Conservation (phyloP, 2,888 invertebrate species). For the Drosophila nigricruria region DNA sequence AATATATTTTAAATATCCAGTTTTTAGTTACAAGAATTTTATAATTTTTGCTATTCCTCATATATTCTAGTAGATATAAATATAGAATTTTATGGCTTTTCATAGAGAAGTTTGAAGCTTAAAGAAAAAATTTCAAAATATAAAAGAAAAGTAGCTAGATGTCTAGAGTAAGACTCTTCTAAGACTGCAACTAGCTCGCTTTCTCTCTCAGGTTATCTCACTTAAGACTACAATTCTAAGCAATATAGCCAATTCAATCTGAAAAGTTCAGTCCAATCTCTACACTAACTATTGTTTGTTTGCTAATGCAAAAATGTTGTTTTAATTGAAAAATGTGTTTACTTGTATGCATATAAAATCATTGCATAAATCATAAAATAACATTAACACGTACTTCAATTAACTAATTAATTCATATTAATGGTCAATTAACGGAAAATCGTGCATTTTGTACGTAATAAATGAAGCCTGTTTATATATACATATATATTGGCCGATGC, state of each 20-base stretch:
- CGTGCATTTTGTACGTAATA: background rate
- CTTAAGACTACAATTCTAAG: background rate
- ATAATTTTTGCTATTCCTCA: no score
- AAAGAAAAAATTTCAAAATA: no score
- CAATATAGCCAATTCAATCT: background rate
- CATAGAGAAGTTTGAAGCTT: no score
- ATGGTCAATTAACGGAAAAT: background rate
- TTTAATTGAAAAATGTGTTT: constrained; percentile 1
- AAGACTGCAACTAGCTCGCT: no score
- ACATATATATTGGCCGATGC: background rate
- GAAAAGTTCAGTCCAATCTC: background rate
- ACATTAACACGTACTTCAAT: constrained; percentile 5
- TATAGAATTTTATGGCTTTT: no score
- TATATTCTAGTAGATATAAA: no score
- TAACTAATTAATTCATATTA: constrained; percentile 8
- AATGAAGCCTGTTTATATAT: background rate
- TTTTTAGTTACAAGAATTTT: no score
- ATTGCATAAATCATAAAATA: constrained; percentile 6
- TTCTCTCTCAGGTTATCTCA: no score
- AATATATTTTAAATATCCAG: no score
- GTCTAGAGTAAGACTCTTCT: no score
- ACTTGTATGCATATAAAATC: background rate
- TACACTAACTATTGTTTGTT: background rate
- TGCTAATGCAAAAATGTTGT: background rate
- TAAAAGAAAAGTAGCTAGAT: no score